phyloP scores from a whole-genome alignment of 2,797 vertebrate genomes.

The Morelia viridis region DNA sequence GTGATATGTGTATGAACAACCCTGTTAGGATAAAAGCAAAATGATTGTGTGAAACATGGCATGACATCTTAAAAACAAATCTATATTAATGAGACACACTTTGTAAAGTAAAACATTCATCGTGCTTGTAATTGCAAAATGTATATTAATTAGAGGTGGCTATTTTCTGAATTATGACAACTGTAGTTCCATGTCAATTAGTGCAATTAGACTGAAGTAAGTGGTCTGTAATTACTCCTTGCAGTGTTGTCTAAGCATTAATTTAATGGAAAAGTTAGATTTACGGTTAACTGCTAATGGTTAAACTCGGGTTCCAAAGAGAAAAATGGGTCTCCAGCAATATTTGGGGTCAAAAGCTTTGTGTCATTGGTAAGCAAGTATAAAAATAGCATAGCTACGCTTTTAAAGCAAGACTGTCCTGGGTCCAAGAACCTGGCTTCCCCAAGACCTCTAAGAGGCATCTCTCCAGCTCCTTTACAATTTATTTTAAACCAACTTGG shows the following conservation, averaged over 20 bases:
- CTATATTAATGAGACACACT: conserved; percentile 38
- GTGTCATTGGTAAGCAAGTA: neutral
- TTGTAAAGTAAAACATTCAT: conserved; percentile 27
- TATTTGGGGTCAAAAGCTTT: neutral
- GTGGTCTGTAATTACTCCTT: neutral
- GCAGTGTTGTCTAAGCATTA: neutral
- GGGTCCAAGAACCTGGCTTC: neutral
- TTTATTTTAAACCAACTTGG: neutral
- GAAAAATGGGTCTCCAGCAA: neutral
- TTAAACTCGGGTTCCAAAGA: neutral
- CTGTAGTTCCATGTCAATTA: conserved; percentile 37
- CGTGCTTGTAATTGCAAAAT: conserved; percentile 29
- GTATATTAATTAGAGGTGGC: conserved; percentile 56
- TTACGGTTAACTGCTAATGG: neutral
- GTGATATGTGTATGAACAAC: neutral
- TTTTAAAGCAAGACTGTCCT: neutral
- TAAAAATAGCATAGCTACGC: neutral
- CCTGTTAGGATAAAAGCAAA: conserved; percentile 3
- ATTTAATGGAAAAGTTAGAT: conserved; percentile 29
- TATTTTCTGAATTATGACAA: conserved; percentile 43
- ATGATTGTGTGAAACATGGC: neutral
- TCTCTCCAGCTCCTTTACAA: neutral
- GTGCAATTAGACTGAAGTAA: conserved; percentile 48
- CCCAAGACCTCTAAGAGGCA: neutral
- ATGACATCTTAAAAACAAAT: conserved; percentile 23